Evolutionary conservation across 2,113 vertebrate species (phyloP).

Genomic region (Progne subis): DNA sequence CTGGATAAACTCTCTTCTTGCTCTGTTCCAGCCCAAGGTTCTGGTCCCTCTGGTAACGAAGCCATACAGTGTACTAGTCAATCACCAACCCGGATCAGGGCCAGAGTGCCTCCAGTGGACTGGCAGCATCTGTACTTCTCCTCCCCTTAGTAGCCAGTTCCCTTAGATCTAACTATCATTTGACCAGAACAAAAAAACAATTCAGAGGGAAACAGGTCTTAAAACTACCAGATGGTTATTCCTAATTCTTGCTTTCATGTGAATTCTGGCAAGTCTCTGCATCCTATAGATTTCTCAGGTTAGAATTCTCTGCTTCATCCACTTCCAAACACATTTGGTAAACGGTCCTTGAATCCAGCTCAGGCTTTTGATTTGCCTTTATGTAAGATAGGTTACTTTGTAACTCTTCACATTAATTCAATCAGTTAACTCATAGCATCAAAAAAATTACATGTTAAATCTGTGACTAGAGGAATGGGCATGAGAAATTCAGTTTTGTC

Average conservation of each 20-base stretch:
- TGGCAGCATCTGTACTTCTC: not conserved
- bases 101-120: not conserved
- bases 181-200: not conserved
- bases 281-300: not conserved
- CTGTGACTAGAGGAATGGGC: not conserved
- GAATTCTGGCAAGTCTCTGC: not conserved
- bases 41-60: not conserved
- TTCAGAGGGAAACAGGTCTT: not conserved
- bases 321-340: not conserved
- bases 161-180: not conserved
- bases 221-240: not conserved
- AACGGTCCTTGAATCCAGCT: not conserved
- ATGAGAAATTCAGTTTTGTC: not conserved
- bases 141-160: accelerated
- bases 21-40: not conserved
- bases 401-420: not conserved
- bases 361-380: not conserved
- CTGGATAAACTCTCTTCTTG: not conserved
- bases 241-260: not conserved
- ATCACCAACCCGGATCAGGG: not conserved
- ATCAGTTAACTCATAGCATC: not conserved
- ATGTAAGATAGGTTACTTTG: not conserved
- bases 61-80: not conserved
- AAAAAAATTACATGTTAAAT: not conserved
- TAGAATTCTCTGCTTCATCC: not conserved